Evolutionary conservation across 2,888 invertebrate species (phyloP), one percentile per base, ranked within the genome.

Genomic region (Cantharis rufa): DNA sequence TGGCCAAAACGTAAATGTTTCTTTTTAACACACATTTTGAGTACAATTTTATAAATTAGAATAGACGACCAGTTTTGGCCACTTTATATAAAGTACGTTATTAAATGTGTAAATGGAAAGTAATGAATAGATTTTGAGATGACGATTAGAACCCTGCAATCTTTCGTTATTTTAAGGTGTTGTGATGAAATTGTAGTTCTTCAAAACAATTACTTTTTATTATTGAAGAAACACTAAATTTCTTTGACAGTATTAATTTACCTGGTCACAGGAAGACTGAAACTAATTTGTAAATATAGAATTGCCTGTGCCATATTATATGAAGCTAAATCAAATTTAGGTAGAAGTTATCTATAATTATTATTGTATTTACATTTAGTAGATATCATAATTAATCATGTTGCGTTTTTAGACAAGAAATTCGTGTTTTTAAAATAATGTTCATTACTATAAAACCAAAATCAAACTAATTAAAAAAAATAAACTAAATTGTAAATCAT

Each of bases 241-340:
- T 28, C 69, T 69, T 61, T 21, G 18, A 69, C 70, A 64, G 63
- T 70, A 63, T 70, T 74, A 71, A 71, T 77, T 74, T 78, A 68
- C 77, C 71, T 74, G 78, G 78, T 71, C 72, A 74, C 81, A 81
- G 77, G 82, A 83, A 83, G 83, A 83, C 83, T 83, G 83, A 83
- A 82, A 75, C 79, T 80, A 80, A 75, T 75, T 77, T 83, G 82
- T 83, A 82, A 74, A 83, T 83, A 83, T 75, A 74, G 32, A 68
- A 48, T 27, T 27, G 72, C 80, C 82, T 80, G 81, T 78, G 80
- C 78, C 79, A 79, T 80, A 75, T 77, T 73, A 79, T 66, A 66
- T 78, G 78, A 78, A 77, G 73, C 71, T 80, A 76, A 82, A 80
- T 80, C 80, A 81, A 81, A 81, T 69, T 77, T 72, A 80, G 74